Base-by-base conservation (phyloP, 2,113 vertebrate genomes). In the Beaufortia kweichowensis region DNA sequence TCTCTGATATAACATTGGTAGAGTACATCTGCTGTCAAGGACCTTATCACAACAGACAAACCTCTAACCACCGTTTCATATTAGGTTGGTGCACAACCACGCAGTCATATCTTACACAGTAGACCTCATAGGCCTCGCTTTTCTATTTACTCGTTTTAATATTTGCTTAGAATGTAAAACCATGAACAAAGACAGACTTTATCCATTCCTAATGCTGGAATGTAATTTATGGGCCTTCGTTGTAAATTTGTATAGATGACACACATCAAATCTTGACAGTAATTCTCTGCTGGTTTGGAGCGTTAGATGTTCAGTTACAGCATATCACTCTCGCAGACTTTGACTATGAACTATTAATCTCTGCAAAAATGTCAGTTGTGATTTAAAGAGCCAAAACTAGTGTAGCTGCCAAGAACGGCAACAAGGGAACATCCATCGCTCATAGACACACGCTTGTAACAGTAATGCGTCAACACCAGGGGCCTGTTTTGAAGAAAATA, bases 271-370 rank as follows among this genome's bases (percentile, higher is more conserved):
- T 70, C 50, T 55, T 70, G 50, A 56, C 48, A 69, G 50, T 70
- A 70, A 56, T 56, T 70, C 50, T 62, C 56, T 61, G 35, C 57
- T 60, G 55, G 28, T 33, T 75, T 63, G 43, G 12, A 63, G 31
- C 17, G 15, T 50, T 50, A 24, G 60, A 59, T 31, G 26, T 60
- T 29, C n/a, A 1, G 62, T 64, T 76, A 41, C 46, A 56, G 24
- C 23, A 66, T 23, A 26, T 65, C 35, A 56, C 31, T 75, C 46
- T 50, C 24, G 23, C 19, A 63, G 21, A 63, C 28, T 50, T 50
- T 50, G 26, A 46, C 60, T 53, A 62, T 50, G 26, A 74, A 74
- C 46, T 50, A 75, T 75, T 75, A 75, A 75, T 75, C 39, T 75
- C 57, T 23, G 31, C 24, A 66, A 76, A 55, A 76, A 55, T 76